Conservation (phyloP, 1,140 invertebrate species). For the Himalopsyche phryganea region DNA sequence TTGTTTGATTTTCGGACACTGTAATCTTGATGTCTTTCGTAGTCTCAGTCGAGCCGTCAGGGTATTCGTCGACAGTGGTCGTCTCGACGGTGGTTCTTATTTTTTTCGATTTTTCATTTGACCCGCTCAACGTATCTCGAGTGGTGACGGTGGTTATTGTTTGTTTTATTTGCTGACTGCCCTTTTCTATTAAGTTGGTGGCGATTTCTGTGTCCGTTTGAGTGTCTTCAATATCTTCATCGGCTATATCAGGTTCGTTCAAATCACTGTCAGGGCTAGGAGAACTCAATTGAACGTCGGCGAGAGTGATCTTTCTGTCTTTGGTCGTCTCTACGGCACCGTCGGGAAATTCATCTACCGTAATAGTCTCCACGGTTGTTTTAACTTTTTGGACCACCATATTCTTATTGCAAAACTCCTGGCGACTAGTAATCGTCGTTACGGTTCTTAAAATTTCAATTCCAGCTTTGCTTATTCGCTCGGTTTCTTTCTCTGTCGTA, state of each 20-base stretch:
- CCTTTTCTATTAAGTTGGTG: constrained; percentile 43
- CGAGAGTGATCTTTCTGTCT: constrained; percentile 41
- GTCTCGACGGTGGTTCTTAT: constrained; percentile 50
- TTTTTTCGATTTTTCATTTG: constrained; percentile 44
- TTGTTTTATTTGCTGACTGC: constrained; percentile 41
- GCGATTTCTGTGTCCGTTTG: constrained; percentile 45
- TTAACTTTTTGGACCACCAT: constrained; percentile 40
- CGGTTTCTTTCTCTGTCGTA: constrained; percentile 37
- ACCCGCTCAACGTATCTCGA: constrained; percentile 45
- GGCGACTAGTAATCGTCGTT: constrained; percentile 39
- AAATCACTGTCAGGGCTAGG: constrained; percentile 29
- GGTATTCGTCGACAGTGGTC: constrained; percentile 49
- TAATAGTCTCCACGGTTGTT: constrained; percentile 41
- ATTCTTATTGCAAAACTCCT: constrained; percentile 38
- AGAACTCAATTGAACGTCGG: constrained; percentile 40
- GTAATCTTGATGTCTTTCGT: constrained; percentile 54
- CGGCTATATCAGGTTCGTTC: constrained; percentile 37
- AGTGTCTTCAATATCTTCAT: constrained; percentile 46
- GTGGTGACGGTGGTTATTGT: constrained; percentile 49
- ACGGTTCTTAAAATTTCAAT: constrained; percentile 41
- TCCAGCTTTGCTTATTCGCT: constrained; percentile 38
- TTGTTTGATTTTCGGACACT: constrained; percentile 51
- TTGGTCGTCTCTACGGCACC: constrained; percentile 45
- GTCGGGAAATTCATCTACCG: constrained; percentile 47
- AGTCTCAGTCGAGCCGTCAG: constrained; percentile 50